Evolutionary conservation across 1,140 invertebrate species (phyloP).

Genomic region (Parasteatoda tepidariorum): DNA sequence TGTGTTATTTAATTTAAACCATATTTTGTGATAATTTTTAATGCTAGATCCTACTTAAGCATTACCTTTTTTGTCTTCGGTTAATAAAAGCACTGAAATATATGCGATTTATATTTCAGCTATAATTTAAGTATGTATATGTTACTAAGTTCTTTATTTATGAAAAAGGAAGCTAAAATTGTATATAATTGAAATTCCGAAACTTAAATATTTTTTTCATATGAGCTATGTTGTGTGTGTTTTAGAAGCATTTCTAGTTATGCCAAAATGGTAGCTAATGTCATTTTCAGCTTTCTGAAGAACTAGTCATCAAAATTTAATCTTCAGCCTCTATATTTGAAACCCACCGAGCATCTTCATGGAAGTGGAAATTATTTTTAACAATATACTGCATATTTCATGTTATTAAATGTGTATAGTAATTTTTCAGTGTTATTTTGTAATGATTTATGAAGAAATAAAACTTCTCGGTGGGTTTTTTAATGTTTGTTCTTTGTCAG

Average conservation of each 20-base stretch:
- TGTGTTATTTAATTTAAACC: no score
- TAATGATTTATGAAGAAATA: background rate
- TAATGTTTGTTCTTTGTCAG: background rate
- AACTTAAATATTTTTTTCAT: background rate
- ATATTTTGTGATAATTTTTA: no score
- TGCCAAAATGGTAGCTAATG: constrained; percentile 25
- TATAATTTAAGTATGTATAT: no score
- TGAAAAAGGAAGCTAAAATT: no score
- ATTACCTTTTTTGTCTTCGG: no score
- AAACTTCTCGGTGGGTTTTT: background rate
- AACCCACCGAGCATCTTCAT: background rate
- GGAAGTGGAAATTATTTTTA: background rate
- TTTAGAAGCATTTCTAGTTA: constrained; percentile 30
- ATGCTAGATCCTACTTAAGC: no score
- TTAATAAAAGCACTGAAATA: no score
- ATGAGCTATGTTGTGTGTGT: constrained; percentile 5
- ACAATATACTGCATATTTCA: background rate
- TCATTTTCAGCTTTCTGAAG: constrained; percentile 26
- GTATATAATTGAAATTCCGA: no score
- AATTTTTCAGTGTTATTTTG: background rate
- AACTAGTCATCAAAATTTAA: constrained; percentile 52
- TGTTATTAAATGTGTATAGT: background rate
- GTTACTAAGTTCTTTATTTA: no score
- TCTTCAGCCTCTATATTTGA: constrained; percentile 18
- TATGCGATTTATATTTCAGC: no score